Conservation (phyloP, 2,888 invertebrate genomes). For the Eustalomyia histrio region DNA sequence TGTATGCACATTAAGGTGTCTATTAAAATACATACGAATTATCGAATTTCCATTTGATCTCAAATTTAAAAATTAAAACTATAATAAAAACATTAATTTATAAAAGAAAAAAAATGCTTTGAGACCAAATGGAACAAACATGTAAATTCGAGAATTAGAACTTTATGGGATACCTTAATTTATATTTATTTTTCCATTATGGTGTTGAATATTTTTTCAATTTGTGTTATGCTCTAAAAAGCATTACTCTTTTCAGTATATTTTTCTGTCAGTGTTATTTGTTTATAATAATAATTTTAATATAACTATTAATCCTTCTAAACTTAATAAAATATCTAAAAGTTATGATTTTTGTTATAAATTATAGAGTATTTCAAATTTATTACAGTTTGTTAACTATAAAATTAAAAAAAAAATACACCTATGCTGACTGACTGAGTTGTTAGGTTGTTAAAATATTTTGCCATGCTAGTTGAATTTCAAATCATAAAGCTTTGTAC, state of each 20-base stretch:
- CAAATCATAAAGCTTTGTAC: not conserved
- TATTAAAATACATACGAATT: too few relatives aligned
- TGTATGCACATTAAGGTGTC: too few relatives aligned
- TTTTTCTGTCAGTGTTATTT: constrained; percentile 5
- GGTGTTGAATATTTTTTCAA: not conserved
- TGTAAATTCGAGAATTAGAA: too few relatives aligned
- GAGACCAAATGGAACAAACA: too few relatives aligned
- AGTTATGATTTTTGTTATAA: not conserved
- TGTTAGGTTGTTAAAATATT: not conserved
- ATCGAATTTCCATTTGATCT: too few relatives aligned
- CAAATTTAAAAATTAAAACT: too few relatives aligned
- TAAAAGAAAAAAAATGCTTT: too few relatives aligned
- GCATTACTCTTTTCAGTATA: not conserved
- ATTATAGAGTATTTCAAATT: not conserved
- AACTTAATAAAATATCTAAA: constrained; percentile 3
- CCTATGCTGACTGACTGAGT: not conserved
- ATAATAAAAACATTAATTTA: too few relatives aligned
- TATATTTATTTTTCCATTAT: not conserved
- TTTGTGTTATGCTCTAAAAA: constrained; percentile 6
- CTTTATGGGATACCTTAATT: too few relatives aligned
- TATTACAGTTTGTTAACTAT: not conserved
- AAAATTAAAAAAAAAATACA: not conserved
- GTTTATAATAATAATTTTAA: not conserved
- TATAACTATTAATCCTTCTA: not conserved
- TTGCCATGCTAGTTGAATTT: not conserved